Evolutionary conservation across 1,140 invertebrate species (phyloP).

Genomic region (Cyrtorhinus lividipennis): DNA sequence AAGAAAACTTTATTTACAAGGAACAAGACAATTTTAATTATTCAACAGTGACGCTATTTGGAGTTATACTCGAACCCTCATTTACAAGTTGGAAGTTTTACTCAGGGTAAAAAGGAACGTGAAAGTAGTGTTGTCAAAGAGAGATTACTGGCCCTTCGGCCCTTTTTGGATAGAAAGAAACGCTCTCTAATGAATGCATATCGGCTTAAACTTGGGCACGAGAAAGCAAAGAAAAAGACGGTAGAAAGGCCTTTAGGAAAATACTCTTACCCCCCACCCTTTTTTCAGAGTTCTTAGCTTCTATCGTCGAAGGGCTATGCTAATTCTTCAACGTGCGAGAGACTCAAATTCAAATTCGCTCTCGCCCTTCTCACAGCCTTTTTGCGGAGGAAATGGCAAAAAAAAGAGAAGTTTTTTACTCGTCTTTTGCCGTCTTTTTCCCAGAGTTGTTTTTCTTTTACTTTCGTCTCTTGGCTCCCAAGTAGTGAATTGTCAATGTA

Average conservation of each 20-base stretch:
- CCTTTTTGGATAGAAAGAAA: slow-evolving; percentile 12
- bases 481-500: slow-evolving; percentile 2
- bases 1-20: too few relatives aligned
- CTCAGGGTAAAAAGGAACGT: neutral
- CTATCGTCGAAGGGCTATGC: slow-evolving; percentile 11
- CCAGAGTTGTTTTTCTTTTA: neutral
- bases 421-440: slow-evolving; percentile 3
- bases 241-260: slow-evolving; percentile 16
- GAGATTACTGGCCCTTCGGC: slow-evolving; percentile 13
- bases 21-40: slow-evolving; percentile 15
- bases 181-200: slow-evolving; percentile 20
- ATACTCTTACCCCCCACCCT: slow-evolving; percentile 20
- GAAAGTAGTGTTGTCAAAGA: slow-evolving; percentile 19
- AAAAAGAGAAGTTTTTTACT: neutral
- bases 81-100: slow-evolving; percentile 19
- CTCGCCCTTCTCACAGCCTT: neutral
- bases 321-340: slow-evolving; percentile 16
- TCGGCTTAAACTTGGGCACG: slow-evolving; percentile 20
- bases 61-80: slow-evolving; percentile 18
- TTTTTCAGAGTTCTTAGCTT: neutral
- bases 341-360: slow-evolving; percentile 15
- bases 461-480: neutral
- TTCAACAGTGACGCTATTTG: slow-evolving; percentile 19
- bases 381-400: neutral
- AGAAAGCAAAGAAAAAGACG: slow-evolving; percentile 15